Conservation (phyloP, 2,888 invertebrate genomes). For the Agrenia bidenticulata region DNA sequence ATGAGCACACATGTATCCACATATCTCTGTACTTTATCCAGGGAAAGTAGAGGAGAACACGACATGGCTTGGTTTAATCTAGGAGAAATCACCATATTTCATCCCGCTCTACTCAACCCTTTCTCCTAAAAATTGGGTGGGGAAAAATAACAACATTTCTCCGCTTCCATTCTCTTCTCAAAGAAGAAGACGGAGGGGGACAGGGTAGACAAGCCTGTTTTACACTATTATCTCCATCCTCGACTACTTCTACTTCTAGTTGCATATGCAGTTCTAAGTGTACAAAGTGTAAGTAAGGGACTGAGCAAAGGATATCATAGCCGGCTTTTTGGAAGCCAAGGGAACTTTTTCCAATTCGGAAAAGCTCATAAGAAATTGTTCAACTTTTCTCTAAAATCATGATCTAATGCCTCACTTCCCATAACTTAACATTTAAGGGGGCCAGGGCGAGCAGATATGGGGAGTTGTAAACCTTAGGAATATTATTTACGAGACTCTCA, state of each 20-base stretch:
- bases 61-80: conserved; percentile 46
- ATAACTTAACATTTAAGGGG: neutral
- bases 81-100: conserved; percentile 46
- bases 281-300: too few relatives aligned
- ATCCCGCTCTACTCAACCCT: conserved; percentile 27
- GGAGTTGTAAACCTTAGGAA: neutral
- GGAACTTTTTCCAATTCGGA: conserved; percentile 32
- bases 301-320: too few relatives aligned
- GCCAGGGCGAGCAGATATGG: neutral
- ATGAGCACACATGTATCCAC: too few relatives aligned
- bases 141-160: too few relatives aligned
- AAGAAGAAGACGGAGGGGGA: too few relatives aligned
- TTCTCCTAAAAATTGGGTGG: neutral
- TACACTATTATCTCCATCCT: too few relatives aligned
- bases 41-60: conserved; percentile 40
- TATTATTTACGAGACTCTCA: too few relatives aligned
- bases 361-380: conserved; percentile 20
- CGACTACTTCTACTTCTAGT: too few relatives aligned
- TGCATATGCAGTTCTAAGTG: too few relatives aligned
- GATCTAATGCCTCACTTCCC: conserved; percentile 25
- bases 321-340: too few relatives aligned
- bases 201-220: too few relatives aligned
- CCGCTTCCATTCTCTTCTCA: neutral
- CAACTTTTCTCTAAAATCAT: conserved; percentile 29
- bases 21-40: conserved; percentile 11